Evolutionary conservation across 1,140 invertebrate genomes (phyloP), one percentile per base, ranked within the genome.

Genomic region (Frieseomelitta varia): DNA sequence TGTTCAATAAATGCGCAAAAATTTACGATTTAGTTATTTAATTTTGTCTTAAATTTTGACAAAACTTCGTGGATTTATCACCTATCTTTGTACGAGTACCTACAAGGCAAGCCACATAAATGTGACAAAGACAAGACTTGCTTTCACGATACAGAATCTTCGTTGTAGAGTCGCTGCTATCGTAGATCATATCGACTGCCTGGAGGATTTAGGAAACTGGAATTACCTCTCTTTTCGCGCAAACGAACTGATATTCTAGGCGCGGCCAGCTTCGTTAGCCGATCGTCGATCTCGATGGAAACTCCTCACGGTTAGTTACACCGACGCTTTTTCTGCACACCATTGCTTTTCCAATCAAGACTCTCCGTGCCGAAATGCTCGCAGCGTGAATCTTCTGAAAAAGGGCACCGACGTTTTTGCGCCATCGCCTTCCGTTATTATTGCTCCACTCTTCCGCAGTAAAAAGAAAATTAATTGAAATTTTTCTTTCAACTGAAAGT

Each of bases 221-320:
- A 30, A 77, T 34, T 27, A 68, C 27, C 47, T 87, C 65, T 78
- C 51, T 65, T 86, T 86, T n/a, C 77, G 83, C 79, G 78, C 68
- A 87, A 90, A 90, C 87, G 90, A 92, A 87, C 81, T 87, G 89
- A 92, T 92, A 92, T 92, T 92, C 91, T 89, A 89, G 91, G 90
- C 87, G 90, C 88, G 85, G 81, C 79, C 65, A 72, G 79, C 80
- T 86, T 92, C 91, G 91, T 92, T 92, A 91, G 88, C 67, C 86
- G 85, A 88, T 91, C 86, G 84, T 87, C 88, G 85, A 88, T 92
- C 87, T 88, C 86, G 89, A 92, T 92, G 86, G 87, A 91, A 91
- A 90, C 85, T 90, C 79, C 85, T 90, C 87, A 92, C 91, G 91
- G 92, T 92, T 93, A 92, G 92, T 92, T 92, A 92, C 88, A 93